Evolutionary conservation across 2,888 invertebrate genomes (phyloP), one percentile per base, ranked within the genome.

Genomic region (Hybos culiciformis): DNA sequence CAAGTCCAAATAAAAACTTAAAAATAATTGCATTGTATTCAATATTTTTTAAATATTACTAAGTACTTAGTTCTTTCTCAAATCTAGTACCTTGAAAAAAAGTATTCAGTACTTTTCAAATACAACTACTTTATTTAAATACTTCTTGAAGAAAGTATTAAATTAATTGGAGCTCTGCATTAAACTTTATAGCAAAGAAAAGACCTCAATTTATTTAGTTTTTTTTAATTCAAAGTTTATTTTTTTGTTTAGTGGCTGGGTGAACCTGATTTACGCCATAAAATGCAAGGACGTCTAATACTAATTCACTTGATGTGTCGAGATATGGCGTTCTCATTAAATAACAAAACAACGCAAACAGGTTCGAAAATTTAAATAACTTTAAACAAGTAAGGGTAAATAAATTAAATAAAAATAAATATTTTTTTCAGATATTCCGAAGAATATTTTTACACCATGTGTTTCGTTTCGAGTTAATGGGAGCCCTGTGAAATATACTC

Each of bases 391-490:
- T 9, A 17, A 33, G 5, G 11, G 14, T 7, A 36, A 36, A 36
- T 33, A 20, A 36, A 36, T 36, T 36, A 20, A 36, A 20, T 21
- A 21, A n/a, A n/a, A n/a, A n/a, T 6, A 37, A 12, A 8, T 37
- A 7, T 38, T 17, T 5, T 39, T 29, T 33, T 12, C 37, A 56
- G 57, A 58, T 34, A 49, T 59, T 55, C 72, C 53, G 62, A 59
- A 75, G 51, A 76, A 76, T 42, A 77, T 86, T 19, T 83, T 85
- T 62, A 80, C 83, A 3, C 87, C 87, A 1, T 90, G 88, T 58
- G 83, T 88, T 37, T 83, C 86, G 4, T 88, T 90, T 57, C 72
- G 88, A 50, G 80, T 88, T 7, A 86, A 84, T 52, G 90, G 90
- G 41, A 80, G 83, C 29, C 83, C 86, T 11, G 75, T 74, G 2